Percentiles rank a stretch among this genome's conserved stretches.
Evolutionary conservation across 2,888 invertebrate genomes (phyloP).

Genomic region (Tipula confusa): DNA sequence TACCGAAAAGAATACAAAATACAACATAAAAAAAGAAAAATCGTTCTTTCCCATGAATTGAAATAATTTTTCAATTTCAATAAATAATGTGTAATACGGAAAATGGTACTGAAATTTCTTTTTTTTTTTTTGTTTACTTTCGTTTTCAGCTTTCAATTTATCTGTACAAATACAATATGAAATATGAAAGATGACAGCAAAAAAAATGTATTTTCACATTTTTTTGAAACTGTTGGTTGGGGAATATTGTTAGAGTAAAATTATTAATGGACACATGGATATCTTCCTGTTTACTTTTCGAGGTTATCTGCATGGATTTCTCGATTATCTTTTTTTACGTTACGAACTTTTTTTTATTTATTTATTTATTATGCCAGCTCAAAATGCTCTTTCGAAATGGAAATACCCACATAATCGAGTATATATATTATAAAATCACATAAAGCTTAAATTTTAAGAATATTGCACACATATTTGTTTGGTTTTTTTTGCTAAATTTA

Average conservation of each 20-base stretch:
- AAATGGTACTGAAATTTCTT: neutral
- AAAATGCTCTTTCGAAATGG: neutral
- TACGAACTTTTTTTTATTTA: neutral
- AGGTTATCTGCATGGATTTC: neutral
- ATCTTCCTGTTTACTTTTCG: neutral
- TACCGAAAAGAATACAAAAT: neutral
- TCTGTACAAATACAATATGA: neutral
- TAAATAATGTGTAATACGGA: neutral
- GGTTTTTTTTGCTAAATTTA: neutral
- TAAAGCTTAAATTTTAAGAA: neutral
- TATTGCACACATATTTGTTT: neutral
- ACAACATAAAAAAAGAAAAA: neutral
- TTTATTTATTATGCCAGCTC: neutral
- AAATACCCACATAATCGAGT: neutral
- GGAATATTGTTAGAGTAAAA: neutral
- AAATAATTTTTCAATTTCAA: neutral
- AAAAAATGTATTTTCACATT: neutral
- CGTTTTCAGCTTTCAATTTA: neutral
- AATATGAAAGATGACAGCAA: neutral
- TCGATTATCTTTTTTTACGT: neutral
- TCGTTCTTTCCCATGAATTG: neutral
- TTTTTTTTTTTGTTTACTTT: neutral
- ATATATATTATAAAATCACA: neutral
- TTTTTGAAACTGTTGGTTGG: neutral
- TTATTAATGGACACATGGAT: neutral